Evolutionary conservation across 2,797 vertebrate species (phyloP), one percentile per base, ranked within the genome.

Genomic region (Esox lucius): DNA sequence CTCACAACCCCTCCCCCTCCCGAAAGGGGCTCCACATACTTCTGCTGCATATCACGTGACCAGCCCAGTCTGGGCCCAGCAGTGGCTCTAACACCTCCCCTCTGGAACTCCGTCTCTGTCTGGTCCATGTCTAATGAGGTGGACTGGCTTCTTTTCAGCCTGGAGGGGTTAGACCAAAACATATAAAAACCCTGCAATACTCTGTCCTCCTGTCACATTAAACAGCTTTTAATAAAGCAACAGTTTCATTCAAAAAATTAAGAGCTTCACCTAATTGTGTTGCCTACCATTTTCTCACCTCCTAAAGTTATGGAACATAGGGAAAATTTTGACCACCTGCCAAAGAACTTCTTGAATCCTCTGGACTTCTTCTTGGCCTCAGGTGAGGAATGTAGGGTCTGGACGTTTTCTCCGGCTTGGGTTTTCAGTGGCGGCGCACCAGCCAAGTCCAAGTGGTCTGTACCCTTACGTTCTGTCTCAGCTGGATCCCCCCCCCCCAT

Each of bases 131-230:
- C 97, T 77, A 97, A 95, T 0, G 96, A 97, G 13, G 96, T 96
- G 0, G 98, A 99, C 73, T 98, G 97, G 77, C 96, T 99, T 87
- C 97, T 96, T 85, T 90, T 96, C 35, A 99, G 93, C 71, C 98
- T 98, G 81, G 74, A 66, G 33, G 68, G 77, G 68, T 16, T 68
- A 51, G 70, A 9, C 15, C 48, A 66, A 53, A 51, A 59, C 16
- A 31, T 5, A 46, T 15, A 42, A 17, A 67, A 15, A 56, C 72
- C 7, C 56, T 61, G 3, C 56, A 22, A 22, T 12, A 3, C 56
- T 61, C 56, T 24, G 22, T 24, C 56, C 56, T 24, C 22, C 1
- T 59, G 15, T 22, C 26, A 67, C 42, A 64, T 46, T 46, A 46
- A 46, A 3, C 42, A 13, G 42, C 42, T 46, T 11, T 24, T 24